Percentiles rank a stretch among this genome's conserved stretches.
These are phyloP conservation scores for Bellardia pandia DNA, from an alignment of 2,888 invertebrate species.

Conservation along the genomic window DNA sequence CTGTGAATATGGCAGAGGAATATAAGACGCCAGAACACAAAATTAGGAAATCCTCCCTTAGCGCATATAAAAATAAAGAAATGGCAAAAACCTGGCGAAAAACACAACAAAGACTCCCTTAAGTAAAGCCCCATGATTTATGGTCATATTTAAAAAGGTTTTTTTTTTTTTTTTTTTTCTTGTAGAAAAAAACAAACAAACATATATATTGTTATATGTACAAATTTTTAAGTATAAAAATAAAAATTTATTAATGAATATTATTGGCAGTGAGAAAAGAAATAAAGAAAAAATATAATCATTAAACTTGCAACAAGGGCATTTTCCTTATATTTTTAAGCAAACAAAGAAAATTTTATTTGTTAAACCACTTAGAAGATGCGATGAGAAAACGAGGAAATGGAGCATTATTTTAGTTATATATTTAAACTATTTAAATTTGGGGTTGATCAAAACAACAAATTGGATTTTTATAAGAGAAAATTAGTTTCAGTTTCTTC, in stretches of 20 bases:
- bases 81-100: constrained; percentile 15
- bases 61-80: constrained; percentile 31
- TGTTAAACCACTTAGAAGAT: background rate
- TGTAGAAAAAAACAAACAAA: constrained; percentile 9
- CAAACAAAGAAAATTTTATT: background rate
- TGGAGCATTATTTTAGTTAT: no score
- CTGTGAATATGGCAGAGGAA: background rate
- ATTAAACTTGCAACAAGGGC: background rate
- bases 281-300: background rate
- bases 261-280: background rate
- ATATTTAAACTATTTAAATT: no score
- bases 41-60: constrained; percentile 48
- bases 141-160: constrained; percentile 34
- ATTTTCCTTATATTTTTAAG: background rate
- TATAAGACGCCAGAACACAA: background rate
- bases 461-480: no score
- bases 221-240: constrained; percentile 16
- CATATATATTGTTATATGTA: background rate
- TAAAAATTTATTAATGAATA: constrained; percentile 18
- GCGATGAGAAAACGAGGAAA: background rate
- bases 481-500: no score
- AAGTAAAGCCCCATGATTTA: constrained; percentile 54
- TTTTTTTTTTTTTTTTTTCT: background rate
- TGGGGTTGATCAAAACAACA: no score
- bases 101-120: constrained; percentile 11